phyloP scores from a whole-genome alignment of 2,113 vertebrate species.

The Cariama cristata region DNA sequence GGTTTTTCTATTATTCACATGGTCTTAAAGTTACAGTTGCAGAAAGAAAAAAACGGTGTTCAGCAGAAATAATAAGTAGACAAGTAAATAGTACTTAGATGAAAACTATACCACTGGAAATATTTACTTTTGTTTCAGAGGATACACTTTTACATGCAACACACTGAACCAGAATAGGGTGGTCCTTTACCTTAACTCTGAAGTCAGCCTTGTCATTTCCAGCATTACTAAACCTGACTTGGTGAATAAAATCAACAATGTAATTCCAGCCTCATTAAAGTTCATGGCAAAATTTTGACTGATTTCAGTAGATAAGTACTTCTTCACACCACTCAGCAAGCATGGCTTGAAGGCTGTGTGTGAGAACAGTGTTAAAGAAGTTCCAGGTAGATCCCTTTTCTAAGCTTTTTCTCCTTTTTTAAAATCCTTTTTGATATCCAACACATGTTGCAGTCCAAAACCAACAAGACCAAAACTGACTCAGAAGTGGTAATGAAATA shows the following conservation, averaged over 20 bases:
- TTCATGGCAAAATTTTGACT: neutral
- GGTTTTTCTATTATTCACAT: neutral
- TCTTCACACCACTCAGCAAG: neutral
- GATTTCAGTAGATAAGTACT: neutral
- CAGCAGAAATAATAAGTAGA: neutral
- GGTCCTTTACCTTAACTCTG: neutral
- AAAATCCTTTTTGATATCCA: neutral
- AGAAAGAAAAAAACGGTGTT: neutral
- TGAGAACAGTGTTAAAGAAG: neutral
- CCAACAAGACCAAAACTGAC: neutral
- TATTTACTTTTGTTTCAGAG: neutral
- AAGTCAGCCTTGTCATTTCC: neutral
- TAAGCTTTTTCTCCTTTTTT: neutral
- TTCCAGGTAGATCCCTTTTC: neutral
- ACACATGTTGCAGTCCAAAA: neutral
- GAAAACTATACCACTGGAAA: neutral
- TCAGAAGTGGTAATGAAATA: neutral
- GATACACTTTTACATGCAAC: neutral
- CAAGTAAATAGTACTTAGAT: neutral
- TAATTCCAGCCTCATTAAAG: neutral
- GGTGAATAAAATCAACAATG: neutral
- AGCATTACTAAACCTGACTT: neutral
- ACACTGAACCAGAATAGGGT: neutral
- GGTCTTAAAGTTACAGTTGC: neutral
- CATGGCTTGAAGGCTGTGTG: neutral